Percentiles rank a stretch among this genome's conserved stretches.
Conservation (phyloP, 2,888 invertebrate species). For the Ryuthela nishihirai region DNA sequence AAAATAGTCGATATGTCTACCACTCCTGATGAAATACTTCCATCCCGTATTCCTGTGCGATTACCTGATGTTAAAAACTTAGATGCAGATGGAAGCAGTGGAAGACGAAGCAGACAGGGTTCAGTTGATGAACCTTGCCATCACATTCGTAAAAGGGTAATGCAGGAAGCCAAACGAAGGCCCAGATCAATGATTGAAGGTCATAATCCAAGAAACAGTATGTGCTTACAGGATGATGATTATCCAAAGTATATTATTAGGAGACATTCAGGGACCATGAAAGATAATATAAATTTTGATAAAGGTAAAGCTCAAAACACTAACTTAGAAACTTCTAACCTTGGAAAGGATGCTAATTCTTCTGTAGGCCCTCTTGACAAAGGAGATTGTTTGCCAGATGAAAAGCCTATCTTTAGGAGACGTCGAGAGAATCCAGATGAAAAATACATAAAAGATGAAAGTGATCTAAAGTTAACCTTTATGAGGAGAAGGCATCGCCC, state of each 20-base stretch:
- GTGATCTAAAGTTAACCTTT: conserved; percentile 27
- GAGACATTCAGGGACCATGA: background rate
- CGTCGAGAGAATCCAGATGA: conserved; percentile 13
- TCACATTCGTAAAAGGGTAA: background rate
- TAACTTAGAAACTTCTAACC: background rate
- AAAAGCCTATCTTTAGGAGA: conserved; percentile 2
- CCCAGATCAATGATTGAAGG: conserved; percentile 10
- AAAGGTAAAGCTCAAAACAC: no score
- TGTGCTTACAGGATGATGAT: background rate
- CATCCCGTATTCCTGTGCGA: conserved; percentile 12
- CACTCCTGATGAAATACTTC: conserved; percentile 1
- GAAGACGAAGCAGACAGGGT: background rate
- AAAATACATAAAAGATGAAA: conserved; percentile 35
- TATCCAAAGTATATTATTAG: background rate
- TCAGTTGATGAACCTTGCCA: background rate
- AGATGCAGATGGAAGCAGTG: background rate
- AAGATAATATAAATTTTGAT: background rate
- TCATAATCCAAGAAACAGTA: background rate
- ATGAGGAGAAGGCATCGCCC: conserved; percentile 22
- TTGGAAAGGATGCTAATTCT: background rate
- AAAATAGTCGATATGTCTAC: background rate
- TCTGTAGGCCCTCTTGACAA: background rate
- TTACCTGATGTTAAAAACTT: background rate
- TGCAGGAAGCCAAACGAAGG: background rate
- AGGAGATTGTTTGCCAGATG: background rate